These are phyloP conservation scores for Bruchidius siliquastri DNA, from an alignment of 2,888 invertebrate species.

Conservation along the genomic window DNA sequence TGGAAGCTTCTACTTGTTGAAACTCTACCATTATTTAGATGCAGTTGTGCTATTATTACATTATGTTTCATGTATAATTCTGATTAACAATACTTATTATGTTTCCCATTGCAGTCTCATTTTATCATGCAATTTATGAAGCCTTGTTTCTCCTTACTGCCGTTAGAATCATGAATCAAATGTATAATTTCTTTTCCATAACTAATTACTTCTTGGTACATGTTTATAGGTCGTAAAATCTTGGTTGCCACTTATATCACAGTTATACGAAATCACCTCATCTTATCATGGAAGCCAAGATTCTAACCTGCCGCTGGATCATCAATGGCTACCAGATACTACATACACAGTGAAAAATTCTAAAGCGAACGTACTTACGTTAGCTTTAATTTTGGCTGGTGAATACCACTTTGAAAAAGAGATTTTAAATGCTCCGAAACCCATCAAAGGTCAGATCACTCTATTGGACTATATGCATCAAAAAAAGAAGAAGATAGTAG, in stretches of 20 bases:
- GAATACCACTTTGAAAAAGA: background rate
- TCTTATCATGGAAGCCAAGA: background rate
- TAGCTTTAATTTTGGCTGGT: background rate
- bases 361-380: background rate
- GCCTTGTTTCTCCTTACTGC: too few species aligned
- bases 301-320: constrained; percentile 33
- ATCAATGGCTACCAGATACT: constrained; percentile 38
- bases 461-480: constrained; percentile 49
- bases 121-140: background rate
- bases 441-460: constrained; percentile 44
- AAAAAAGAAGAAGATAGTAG: constrained; percentile 43
- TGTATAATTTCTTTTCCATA: too few species aligned
- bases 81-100: too few species aligned
- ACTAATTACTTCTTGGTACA: background rate
- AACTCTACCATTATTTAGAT: too few species aligned
- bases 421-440: background rate
- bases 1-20: too few species aligned
- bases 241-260: background rate
- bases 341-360: background rate
- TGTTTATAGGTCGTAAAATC: background rate
- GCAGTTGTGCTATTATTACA: too few species aligned
- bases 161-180: too few species aligned
- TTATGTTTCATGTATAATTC: too few species aligned
- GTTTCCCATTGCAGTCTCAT: too few species aligned
- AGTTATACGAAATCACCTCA: background rate